phyloP scores from a whole-genome alignment of 2,888 invertebrate genomes.

The Automeris io region DNA sequence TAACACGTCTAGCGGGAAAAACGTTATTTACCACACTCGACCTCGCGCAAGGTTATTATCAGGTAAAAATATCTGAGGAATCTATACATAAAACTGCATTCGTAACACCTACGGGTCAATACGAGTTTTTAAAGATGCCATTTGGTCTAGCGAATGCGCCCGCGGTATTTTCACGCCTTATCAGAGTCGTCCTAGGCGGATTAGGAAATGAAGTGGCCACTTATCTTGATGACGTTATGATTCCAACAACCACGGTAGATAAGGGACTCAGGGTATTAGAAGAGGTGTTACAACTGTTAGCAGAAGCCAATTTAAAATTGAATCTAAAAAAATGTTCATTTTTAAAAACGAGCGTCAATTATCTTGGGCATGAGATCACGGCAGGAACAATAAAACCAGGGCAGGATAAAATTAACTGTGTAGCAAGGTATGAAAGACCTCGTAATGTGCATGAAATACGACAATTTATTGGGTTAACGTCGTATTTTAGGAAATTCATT shows the following conservation, averaged over 20 bases:
- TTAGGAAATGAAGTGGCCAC: background rate
- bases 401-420: conserved; percentile 2
- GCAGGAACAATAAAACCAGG: conserved; percentile 4
- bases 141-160: conserved; percentile 25
- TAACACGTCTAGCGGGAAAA: conserved; percentile 18
- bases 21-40: conserved; percentile 16
- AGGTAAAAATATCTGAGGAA: conserved; percentile 21
- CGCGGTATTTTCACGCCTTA: conserved; percentile 20
- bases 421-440: conserved; percentile 3
- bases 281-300: conserved; percentile 11
- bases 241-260: conserved; percentile 11
- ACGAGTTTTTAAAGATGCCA: conserved; percentile 19
- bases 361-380: conserved; percentile 6
- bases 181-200: conserved; percentile 10
- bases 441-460: conserved; percentile 8
- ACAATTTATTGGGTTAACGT: conserved; percentile 5
- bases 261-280: conserved; percentile 16
- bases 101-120: conserved; percentile 22
- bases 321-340: conserved; percentile 23
- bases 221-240: conserved; percentile 25
- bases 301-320: conserved; percentile 14
- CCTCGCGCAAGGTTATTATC: conserved; percentile 20
- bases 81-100: conserved; percentile 22
- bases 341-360: conserved; percentile 3
- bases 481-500: conserved; percentile 5